Base-by-base conservation (phyloP, 2,888 invertebrate genomes). In the Hypomecis punctinalis region DNA sequence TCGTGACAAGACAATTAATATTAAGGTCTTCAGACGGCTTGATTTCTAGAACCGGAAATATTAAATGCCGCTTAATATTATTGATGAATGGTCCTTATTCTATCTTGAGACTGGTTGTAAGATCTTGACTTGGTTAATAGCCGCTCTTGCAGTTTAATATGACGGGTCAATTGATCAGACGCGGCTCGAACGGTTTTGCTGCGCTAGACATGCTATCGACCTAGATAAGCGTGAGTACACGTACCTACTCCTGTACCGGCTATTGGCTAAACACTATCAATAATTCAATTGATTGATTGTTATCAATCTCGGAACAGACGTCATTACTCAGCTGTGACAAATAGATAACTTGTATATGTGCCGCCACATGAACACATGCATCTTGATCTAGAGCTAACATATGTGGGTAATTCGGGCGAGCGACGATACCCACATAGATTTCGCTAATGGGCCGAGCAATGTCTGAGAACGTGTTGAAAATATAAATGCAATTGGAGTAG, bases 81-180 rank as follows among this genome's bases (percentile, higher is more conserved):
- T 49, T 53, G 61, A 65, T 52, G 47, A 51, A 65, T 65, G 52
- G 42, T 57, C 46, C 55, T 64, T 59, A 45, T 43, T 43, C 51
- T 46, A 56, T 58, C 46, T 59, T 33, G 42, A 56, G 60, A 56
- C 57, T 61, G 23, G 57, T 40, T 49, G 23, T 56, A 49, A 51
- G 70, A 68, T 77, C 76, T 78, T 74, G 76, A 74, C 70, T 75
- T 73, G 65, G 72, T 73, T 75, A 77, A 77, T 76, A 76, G 76
- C 73, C 68, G 70, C 72, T 75, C 66, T 66, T 73, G 73, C 70
- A 68, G 71, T 72, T 75, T 74, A 70, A 69, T 75, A 74, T 67
- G 75, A 73, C 76, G 72, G 79, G 78, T 79, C 79, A 79, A 77
- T 81, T 77, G 74, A 78, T 78, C 75, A 80, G 66, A 60, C 70